phyloP scores from a whole-genome alignment of 2,888 invertebrate genomes.

The Philonicus albiceps region DNA sequence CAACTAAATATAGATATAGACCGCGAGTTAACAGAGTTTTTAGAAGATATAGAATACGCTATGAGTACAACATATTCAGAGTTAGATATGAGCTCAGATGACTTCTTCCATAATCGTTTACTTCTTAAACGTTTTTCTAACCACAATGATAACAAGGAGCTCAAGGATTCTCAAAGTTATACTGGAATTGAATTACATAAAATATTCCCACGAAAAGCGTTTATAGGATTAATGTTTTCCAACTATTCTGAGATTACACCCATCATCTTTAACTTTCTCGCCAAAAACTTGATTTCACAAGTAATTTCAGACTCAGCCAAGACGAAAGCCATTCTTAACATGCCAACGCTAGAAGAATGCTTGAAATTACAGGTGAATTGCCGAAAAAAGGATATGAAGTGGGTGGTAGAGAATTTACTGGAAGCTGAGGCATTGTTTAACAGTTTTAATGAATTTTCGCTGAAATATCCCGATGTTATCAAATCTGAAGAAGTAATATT shows the following conservation, averaged over 20 bases:
- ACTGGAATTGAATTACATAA: not conserved
- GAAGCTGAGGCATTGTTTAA: not conserved
- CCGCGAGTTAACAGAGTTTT: not conserved
- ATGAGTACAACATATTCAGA: not conserved
- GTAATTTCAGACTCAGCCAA: not conserved
- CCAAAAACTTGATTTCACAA: not conserved
- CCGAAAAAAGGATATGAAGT: not conserved
- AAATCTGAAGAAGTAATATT: not conserved
- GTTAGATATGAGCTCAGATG: not conserved
- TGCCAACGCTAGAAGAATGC: not conserved
- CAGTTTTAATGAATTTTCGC: not conserved
- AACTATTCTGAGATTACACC: not conserved
- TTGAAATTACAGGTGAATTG: not conserved
- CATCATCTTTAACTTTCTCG: not conserved
- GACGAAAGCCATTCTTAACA: not conserved
- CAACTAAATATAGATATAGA: not conserved
- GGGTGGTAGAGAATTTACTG: not conserved
- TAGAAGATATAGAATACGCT: not conserved
- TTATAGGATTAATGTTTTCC: not conserved
- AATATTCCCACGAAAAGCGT: not conserved
- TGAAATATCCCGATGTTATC: not conserved
- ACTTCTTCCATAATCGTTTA: not conserved
- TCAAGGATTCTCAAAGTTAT: not conserved
- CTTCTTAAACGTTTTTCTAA: not conserved
- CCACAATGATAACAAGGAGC: not conserved